Evolutionary conservation across 2,888 invertebrate genomes (phyloP), one percentile per base, ranked within the genome.

Genomic region (Drosophila eohydei): DNA sequence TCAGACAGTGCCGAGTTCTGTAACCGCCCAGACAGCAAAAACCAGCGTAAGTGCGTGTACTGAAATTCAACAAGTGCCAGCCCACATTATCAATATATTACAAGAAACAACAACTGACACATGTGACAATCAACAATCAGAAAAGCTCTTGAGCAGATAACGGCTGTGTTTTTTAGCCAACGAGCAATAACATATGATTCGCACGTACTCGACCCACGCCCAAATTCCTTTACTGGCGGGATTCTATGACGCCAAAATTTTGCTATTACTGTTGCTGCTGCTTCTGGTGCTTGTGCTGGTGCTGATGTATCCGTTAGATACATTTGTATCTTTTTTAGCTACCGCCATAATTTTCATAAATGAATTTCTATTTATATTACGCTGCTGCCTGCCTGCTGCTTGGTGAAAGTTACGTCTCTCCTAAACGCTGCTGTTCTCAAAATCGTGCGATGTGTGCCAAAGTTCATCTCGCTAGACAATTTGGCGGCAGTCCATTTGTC

Each of bases 1-100:
- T 89, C 90, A 90, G 84, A 91, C 78, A 78, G 89, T 89, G 81
- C 69, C 81, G 79, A 76, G 83, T 88, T 84, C 80, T 89, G 73
- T 69, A 63, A 63, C 63, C 74, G 82, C 69, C 74, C 78, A 87
- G 87, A 81, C 81, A 67, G 58, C 71, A 56, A 64, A 69, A 71
- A n/a, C 21, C 51, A 66, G 34, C 63, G 84, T 84, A 88, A 84
- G 84, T 84, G 74, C 58, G 67, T 71, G 46, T 16, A 12, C 8
- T 16, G 6, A 2, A 48, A 40, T 3, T 48, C 14, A 59, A 58
- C 69, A 61, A 71, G 79, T 74, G 64, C 63, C 58, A 55, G 43
- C 51, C 51, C 57, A 28, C 50, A n/a, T 44, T 61, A 75, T 61
- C 78, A 60, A 48, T 44, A 57, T 55, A 57, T 26, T 65, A 48